Conservation (phyloP, 1,140 invertebrate genomes). For the Ridgeia piscesae region DNA sequence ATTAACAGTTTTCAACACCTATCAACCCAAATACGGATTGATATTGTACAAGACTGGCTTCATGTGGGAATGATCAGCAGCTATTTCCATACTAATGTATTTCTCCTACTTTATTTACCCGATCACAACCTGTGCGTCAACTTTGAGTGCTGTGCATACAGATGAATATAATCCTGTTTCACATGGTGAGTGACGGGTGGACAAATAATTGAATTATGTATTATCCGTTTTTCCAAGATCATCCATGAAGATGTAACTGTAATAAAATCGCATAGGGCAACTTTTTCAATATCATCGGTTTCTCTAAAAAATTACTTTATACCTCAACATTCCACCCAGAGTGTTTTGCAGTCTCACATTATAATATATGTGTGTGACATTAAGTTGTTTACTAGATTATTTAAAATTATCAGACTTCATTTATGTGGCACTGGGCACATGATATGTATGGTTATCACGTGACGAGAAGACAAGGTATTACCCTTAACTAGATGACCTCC, state of each 20-base stretch:
- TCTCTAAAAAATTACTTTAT: neutral
- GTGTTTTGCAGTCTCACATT: no score
- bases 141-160: no score
- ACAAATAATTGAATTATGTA: no score
- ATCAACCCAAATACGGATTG: neutral
- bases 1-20: neutral
- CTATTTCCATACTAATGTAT: no score
- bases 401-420: neutral
- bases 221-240: neutral
- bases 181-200: no score
- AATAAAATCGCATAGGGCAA: neutral
- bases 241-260: neutral
- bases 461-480: neutral
- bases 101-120: no score
- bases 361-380: no score
- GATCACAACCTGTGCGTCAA: no score
- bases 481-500: neutral
- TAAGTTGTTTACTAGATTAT: neutral
- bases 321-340: neutral
- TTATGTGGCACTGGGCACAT: neutral
- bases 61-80: no score
- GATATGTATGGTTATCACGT: neutral
- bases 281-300: neutral
- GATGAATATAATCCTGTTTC: no score
- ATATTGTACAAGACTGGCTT: no score